Base-by-base conservation (phyloP, 1,140 invertebrate genomes). In the Drosophila punjabiensis region DNA sequence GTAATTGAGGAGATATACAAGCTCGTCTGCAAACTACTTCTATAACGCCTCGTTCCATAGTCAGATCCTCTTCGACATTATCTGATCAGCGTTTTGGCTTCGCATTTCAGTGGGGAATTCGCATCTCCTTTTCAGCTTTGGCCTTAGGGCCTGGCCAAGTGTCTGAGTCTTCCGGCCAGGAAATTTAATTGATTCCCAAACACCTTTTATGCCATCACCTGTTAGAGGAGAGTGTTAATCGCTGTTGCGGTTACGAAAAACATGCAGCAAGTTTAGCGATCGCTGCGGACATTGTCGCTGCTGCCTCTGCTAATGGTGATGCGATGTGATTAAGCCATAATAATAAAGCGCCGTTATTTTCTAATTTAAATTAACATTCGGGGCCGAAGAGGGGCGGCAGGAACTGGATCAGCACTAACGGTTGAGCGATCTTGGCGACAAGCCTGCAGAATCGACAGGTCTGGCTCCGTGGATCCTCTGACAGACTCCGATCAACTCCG, bases 301-400 rank as follows among this genome's bases (percentile, higher is more conserved):
- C 52, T 60, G 68, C 55, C 65, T 32, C 39, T 39, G 65, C 35
- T 79, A 75, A 75, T 62, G 53, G 70, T 74, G 48, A 62, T 90
- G 79, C 84, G 73, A 82, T 63, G 82, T 82, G 89, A 89, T 89
- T 89, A 91, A 89, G 86, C 86, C 79, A 90, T 89, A 86, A 89
- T 89, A 90, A 79, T 90, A 82, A 89, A 90, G 70, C 69, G 52
- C 86, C 86, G 86, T 89, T 89, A 47, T 43, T 82, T 89, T 89
- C 81, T 85, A 88, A 88, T 88, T 90, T 91, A 77, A 89, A 86
- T 89, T 82, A 86, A 86, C 86, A 89, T 82, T 76, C 33, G 28
- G 11, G 9, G n/a, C 4, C 6, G 18, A 18, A 18, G 48, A 2
- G 45, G 13, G 70, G 33, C 16, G 28, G 16, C 33, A 59, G 52